Evolutionary conservation across 2,888 invertebrate genomes (phyloP), one percentile per base, ranked within the genome.

Genomic region (Thelaira solivaga): DNA sequence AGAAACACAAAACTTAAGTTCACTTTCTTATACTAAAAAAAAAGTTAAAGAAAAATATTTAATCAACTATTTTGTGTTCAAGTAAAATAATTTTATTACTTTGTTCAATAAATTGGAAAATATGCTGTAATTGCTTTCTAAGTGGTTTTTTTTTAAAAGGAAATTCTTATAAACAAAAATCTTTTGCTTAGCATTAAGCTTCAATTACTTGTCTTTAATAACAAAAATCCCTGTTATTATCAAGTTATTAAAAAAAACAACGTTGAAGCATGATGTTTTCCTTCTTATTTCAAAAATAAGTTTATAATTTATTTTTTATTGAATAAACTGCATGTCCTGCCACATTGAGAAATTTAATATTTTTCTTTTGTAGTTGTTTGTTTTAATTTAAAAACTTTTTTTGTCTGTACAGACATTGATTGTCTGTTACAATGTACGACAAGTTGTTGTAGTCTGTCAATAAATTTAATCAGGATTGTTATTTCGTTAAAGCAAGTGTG

Each of bases 41-140:
- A 26, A n/a, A 36, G 16, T 13, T 39, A 39, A n/a, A 49, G n/a
- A 31, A 59, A 69, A 59, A 41, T 59, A 36, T 31, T 31, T 62
- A 62, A 62, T 62, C 53, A 51, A 49, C 41, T 51, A 43, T 34
- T n/a, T 47, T 18, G 51, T 29, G 2, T 7, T 31, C 10, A 7
- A 57, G 20, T 31, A 53, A 11, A 43, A 65, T 13, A 41, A 65
- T 31, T 49, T 47, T 57, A 68, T 68, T 68, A 57, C 29, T 57
- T 47, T 77, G 57, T 73, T 73, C 68, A 73, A 61, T 73, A 68
- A 77, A 73, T 57, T 77, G 77, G 67, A 68, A 77, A 68, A 73
- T 77, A 55, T 57, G 20, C 49, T 62, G 31, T 77, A 77, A 77
- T 77, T 77, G 72, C 49, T 77, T 67, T 68, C 1, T 4, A 74